phyloP scores from a whole-genome alignment of 2,113 vertebrate species.

The Hippocampus barbouri region DNA sequence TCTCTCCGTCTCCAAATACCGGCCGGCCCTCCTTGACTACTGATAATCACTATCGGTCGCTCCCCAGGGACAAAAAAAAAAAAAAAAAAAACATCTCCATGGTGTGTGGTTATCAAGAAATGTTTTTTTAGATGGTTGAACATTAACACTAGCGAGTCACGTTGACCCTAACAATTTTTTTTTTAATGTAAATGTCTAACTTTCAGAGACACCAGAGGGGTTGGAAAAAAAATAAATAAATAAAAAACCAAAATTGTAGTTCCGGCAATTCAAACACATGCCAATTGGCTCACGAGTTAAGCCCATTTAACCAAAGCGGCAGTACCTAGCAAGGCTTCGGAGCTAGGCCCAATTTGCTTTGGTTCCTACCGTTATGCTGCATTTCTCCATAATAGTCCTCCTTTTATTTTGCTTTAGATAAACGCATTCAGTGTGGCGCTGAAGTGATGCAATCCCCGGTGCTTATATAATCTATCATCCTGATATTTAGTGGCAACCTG shows the following conservation, averaged over 20 bases:
- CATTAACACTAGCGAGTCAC: no score
- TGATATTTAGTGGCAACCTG: conserved; percentile 54
- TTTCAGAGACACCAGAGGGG: background rate
- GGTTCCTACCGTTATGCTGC: background rate
- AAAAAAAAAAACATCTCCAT: no score
- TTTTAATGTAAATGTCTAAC: background rate
- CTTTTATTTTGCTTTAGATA: background rate
- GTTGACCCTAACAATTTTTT: no score
- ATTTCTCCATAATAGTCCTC: background rate
- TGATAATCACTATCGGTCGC: no score
- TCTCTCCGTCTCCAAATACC: no score
- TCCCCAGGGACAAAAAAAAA: no score
- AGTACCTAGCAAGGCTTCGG: background rate
- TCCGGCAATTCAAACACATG: background rate
- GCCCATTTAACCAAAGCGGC: background rate
- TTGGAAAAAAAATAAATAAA: no score
- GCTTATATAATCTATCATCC: conserved; percentile 63
- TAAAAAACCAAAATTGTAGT: background rate
- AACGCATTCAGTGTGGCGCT: conserved; percentile 3
- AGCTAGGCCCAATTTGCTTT: background rate
- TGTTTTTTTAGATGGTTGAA: no score
- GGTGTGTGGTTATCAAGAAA: no score
- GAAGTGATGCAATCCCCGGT: conserved; percentile 12
- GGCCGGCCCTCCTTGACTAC: no score
- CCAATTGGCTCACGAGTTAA: background rate